Evolutionary conservation across 2,888 invertebrate genomes (phyloP).

Genomic region (Cybosia mesomella): DNA sequence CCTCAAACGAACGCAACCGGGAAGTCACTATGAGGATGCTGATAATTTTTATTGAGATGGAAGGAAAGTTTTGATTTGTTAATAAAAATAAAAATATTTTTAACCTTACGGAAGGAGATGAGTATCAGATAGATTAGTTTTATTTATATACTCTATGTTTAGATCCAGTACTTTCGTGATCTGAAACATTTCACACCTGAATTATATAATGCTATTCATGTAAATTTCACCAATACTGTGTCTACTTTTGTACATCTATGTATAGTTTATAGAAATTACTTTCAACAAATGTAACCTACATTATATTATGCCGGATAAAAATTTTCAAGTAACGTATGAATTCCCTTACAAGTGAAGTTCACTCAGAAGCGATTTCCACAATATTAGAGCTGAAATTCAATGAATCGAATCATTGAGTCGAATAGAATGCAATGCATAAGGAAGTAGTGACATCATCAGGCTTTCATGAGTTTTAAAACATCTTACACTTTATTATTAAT

Average conservation of each 20-base stretch:
- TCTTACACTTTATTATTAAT: not conserved
- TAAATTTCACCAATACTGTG: no score
- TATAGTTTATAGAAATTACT: not conserved
- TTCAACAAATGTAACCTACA: not conserved
- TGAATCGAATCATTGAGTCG: conserved; percentile 45
- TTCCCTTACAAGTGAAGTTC: not conserved
- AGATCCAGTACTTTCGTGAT: not conserved
- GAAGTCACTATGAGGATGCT: no score
- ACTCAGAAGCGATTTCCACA: conserved; percentile 20
- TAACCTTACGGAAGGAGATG: not conserved
- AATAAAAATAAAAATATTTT: no score
- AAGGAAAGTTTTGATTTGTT: no score
- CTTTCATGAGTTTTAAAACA: conserved; percentile 63
- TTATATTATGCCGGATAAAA: not conserved
- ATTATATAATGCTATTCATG: no score
- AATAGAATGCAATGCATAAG: conserved; percentile 63
- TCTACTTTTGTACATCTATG: not conserved
- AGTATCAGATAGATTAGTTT: not conserved
- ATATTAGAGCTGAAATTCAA: conserved; percentile 35
- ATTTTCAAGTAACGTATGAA: not conserved
- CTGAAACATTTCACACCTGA: not conserved
- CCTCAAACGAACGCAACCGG: no score
- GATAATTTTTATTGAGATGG: no score
- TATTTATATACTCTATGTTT: no score
- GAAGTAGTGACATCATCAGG: conserved; percentile 45